Evolutionary conservation across 2,888 invertebrate species (phyloP), one percentile per base, ranked within the genome.

Genomic region (Macrophya alboannulata): DNA sequence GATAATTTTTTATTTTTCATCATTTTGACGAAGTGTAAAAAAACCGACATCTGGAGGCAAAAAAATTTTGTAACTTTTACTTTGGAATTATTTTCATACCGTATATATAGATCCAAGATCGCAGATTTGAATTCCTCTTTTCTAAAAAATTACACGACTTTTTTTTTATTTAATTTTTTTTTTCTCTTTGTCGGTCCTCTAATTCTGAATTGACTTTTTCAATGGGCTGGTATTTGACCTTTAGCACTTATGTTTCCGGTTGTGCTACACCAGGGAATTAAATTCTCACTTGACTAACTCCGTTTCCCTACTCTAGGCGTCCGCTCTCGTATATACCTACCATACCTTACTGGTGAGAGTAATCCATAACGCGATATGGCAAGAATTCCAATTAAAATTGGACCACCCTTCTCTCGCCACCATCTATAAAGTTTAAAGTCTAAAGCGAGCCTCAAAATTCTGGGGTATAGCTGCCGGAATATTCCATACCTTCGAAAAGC

Each of bases 371-470:
- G 72, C 76, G 76, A 77, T 77, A 31, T 31, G 51, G 25, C 76
- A 77, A 77, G 76, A 77, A 77, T 77, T 77, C 43, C 76, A 77
- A 77, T 77, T 77, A 77, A 77, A 77, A 77, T 77, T 25, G 51
- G 37, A 77, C 72, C 72, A 43, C n/a, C 55, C 55, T n/a, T 8
- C 55, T 8, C n/a, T 8, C n/a, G n/a, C 1, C 55, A 5, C 1
- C 17, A n/a, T 62, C 62, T 62, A 31, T 62, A 31, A 62, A 62
- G 62, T 10, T 1, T 4, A 62, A 9, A 21, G 62, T 21, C 8
- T 10, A 62, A 25, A 31, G 25, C 2, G 51, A 51, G 55, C 55
- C 55, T 55, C 17, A 55, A 55, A 55, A n/a, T 62, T 25, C 25
- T 62, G 62, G 25, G 62, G 9, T 62, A n/a, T n/a, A 25, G 62